Evolutionary conservation across 2,888 invertebrate genomes (phyloP), one percentile per base, ranked within the genome.

Genomic region (Oligia fasciuncula): DNA sequence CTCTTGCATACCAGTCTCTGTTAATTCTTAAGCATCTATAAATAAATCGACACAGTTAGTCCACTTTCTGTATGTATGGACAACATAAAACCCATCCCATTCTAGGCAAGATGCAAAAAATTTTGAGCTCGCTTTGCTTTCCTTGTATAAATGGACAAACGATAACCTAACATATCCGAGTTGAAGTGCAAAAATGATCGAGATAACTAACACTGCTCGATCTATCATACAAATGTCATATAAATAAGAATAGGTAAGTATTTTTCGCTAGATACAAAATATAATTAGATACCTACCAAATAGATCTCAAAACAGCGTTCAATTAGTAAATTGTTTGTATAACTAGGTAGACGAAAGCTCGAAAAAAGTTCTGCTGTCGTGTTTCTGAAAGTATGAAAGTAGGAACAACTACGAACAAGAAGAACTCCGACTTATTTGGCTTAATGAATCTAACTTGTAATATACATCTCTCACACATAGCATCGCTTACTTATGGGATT

Each of bases 331-430:
- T n/a, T 57, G 13, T 46, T 62, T 29, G 4, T 17, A 60, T 2
- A 60, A 51, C 46, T 17, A 63, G 29, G 29, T 29, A 29, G 5
- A 29, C 43, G 40, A 62, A 76, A 63, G 19, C 8, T 68, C 5
- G 3, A 46, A 13, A 17, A 70, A 71, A 78, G 60, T 76, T 63
- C 14, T 17, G 35, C 40, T 29, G 17, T 6, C 17, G 13, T 40
- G 49, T 54, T 29, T 19, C 40, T 13, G 35, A 69, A 65, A 49
- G 29, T 40, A 11, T 40, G 3, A 51, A 78, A 77, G 35, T 65
- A 49, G 17, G 4, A 60, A 79, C 49, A 78, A 71, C 40, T 43
- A 66, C 60, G 13, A 62, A 78, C 68, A 51, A 67, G 49, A 54
- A 73, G 49, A 67, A 76, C 40, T 43, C 29, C 19, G 49, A 4